Conservation (phyloP, 2,888 invertebrate genomes). For the Zaprionus lineosus region DNA sequence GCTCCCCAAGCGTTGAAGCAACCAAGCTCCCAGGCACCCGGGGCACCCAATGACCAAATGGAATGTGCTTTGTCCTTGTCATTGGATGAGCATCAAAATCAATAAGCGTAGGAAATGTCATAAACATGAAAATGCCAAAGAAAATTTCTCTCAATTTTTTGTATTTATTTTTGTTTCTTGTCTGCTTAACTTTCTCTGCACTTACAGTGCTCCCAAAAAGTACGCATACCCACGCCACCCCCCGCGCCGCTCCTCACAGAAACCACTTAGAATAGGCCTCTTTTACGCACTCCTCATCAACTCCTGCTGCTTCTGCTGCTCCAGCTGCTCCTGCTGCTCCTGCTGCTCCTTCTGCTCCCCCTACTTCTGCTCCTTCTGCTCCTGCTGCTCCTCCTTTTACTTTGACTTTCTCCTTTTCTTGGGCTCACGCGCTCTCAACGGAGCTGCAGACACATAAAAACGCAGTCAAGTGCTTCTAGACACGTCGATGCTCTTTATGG, state of each 20-base stretch:
- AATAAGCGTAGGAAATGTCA: conserved; percentile 68
- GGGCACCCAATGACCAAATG: conserved; percentile 3
- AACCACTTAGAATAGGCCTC: too few relatives aligned
- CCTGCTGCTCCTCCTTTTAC: too few relatives aligned
- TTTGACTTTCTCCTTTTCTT: too few relatives aligned
- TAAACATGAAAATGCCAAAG: conserved; percentile 54
- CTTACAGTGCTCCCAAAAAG: neutral
- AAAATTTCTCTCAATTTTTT: conserved; percentile 4
- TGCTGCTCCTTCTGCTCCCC: too few relatives aligned
- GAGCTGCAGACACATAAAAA: conserved; percentile 8
- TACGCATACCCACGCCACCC: conserved; percentile 15
- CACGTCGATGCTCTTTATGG: conserved; percentile 3
- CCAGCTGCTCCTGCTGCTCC: too few relatives aligned
- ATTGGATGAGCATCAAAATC: conserved; percentile 56
- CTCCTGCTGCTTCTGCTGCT: too few relatives aligned
- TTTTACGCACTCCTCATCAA: too few relatives aligned
- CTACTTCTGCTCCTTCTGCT: too few relatives aligned
- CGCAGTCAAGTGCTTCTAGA: conserved; percentile 5
- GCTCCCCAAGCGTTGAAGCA: too few relatives aligned
- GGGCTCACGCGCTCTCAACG: too few relatives aligned
- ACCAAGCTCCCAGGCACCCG: too few relatives aligned
- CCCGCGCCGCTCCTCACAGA: conserved; percentile 1
- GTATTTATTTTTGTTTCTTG: neutral
- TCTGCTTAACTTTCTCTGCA: conserved; percentile 2
- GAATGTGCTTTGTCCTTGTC: conserved; percentile 30